Percentiles rank a stretch among this genome's conserved stretches.
These are phyloP conservation scores for Mola mola DNA, from an alignment of 2,113 vertebrate genomes.

Conservation along the genomic window DNA sequence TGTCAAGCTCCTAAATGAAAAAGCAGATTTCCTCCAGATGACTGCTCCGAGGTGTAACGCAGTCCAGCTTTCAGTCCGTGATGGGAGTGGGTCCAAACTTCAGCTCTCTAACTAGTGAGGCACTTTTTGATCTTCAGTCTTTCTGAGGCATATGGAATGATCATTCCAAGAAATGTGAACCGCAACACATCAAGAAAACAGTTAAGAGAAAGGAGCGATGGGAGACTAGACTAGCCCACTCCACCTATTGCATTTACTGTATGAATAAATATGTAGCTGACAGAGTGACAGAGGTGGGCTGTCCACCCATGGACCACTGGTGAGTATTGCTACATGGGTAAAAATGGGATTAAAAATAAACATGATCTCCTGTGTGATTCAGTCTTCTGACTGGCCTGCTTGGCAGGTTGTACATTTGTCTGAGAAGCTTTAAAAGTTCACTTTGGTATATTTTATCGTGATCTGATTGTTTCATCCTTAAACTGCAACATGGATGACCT, in stretches of 20 bases:
- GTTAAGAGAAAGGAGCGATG: not conserved
- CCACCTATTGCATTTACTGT: no score
- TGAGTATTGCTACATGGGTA: no score
- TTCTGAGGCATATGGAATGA: constrained; percentile 44
- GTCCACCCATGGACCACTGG: no score
- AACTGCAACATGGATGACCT: not conserved
- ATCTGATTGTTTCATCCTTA: not conserved
- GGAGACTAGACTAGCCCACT: no score
- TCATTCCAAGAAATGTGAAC: constrained; percentile 31
- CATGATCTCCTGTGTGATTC: no score
- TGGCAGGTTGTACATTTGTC: not conserved
- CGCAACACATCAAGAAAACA: not conserved
- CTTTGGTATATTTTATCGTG: constrained; percentile 1
- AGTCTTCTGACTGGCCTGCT: not conserved
- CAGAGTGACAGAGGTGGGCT: not conserved
- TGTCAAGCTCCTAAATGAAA: constrained; percentile 22
- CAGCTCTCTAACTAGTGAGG: constrained; percentile 16
- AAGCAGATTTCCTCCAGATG: constrained; percentile 35
- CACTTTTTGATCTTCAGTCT: constrained; percentile 30
- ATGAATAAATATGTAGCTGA: no score
- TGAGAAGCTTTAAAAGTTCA: not conserved
- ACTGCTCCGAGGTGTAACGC: constrained; percentile 14
- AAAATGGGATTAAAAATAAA: not conserved
- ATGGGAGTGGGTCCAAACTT: constrained; percentile 29
- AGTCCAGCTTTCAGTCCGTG: constrained; percentile 21